Conservation (phyloP, 2,113 vertebrate species). For the Calypte anna region DNA sequence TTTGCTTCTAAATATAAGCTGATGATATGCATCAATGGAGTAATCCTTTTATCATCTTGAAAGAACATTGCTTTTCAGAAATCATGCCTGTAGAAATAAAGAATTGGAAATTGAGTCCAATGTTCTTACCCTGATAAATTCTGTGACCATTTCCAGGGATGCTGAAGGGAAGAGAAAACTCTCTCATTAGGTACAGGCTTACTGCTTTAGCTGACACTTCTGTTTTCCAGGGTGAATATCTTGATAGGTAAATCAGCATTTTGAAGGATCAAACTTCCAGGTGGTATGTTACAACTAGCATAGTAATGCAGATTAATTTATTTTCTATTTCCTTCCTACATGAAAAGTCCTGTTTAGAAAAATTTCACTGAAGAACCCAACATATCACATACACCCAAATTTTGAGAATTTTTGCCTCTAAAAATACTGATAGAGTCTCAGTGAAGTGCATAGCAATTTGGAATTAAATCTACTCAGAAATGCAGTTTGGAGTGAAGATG, state of each 20-base stretch:
- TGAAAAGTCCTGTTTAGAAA: background rate
- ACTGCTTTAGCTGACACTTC: background rate
- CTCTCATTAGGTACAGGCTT: background rate
- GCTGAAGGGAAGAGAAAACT: background rate
- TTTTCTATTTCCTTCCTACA: background rate
- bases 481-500: background rate
- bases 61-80: background rate
- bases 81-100: background rate
- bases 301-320: background rate
- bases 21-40: constrained; percentile 64
- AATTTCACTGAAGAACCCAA: background rate
- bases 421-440: background rate
- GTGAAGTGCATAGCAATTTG: background rate
- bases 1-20: constrained; percentile 64
- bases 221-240: background rate
- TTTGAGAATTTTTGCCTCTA: background rate
- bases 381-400: background rate
- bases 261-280: background rate
- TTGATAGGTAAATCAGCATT: background rate
- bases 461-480: background rate
- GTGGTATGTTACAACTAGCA: accelerated
- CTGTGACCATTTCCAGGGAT: background rate
- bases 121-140: background rate
- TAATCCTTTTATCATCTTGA: constrained; percentile 56
- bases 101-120: background rate